Base-by-base conservation (phyloP, 2,113 vertebrate species). In the Amphiprion percula region DNA sequence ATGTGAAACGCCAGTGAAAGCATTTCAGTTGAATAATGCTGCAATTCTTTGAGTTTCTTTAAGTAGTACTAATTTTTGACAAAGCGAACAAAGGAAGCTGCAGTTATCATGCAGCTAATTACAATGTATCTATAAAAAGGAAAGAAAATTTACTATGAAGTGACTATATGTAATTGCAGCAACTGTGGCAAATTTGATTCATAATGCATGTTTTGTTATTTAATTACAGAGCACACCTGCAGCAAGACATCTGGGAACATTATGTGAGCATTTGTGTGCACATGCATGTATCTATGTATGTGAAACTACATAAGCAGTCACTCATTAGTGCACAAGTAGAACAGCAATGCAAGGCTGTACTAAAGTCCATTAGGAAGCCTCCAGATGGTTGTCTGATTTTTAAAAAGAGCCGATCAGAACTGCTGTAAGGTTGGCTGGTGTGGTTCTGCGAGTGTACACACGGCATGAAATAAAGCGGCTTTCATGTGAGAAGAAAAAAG, bases 311-410 rank as follows among this genome's bases (percentile, higher is more conserved):
- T n/a, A 52, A 52, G 26, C 4, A 55, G 11, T 53, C 33, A 41
- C 24, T 62, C 53, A 81, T 78, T 82, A 64, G 16, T 15, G 26
- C 28, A 52, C 17, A 66, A 78, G 85, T 74, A 66, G 54, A 68
- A 17, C 5, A 58, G 28, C 37, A 77, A 58, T 77, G 59, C 19
- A 49, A 75, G 16, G 52, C 30, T 77, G 55, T 75, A 55, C 64
- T 74, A 58, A 76, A 79, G 63, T 60, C 71, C 33, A 69, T 71
- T 68, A 53, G 39, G 17, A 72, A 82, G 63, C 72, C 49, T 77
- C 77, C 82, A 88, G 73, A 89, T 89, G 77, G 77, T 54, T 77
- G 76, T 58, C 78, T 73, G 82, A 89, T 82, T 79, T 65, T 77
- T 26, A 63, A 62, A 76, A 68, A 52, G 6, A 79, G 56, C 64